phyloP scores from a whole-genome alignment of 2,888 invertebrate species.

The Mycogona germanica region DNA sequence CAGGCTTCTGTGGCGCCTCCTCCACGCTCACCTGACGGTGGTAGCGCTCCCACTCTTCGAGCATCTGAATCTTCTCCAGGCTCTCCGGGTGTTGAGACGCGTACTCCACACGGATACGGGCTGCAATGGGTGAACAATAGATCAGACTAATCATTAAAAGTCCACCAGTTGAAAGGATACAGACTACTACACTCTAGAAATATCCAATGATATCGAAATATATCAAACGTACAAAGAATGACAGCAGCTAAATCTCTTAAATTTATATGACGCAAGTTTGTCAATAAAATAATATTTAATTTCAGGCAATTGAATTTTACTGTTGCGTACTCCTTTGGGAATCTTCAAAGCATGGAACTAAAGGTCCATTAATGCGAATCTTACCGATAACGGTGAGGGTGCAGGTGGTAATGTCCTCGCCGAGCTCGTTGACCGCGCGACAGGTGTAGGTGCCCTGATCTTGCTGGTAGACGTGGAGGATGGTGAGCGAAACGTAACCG shows the following conservation, averaged over 20 bases:
- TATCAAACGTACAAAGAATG: too few species aligned
- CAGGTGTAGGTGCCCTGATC: conserved; percentile 87
- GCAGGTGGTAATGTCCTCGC: conserved; percentile 58
- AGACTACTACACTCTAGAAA: too few species aligned
- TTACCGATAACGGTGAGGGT: conserved; percentile 9
- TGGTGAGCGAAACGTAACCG: conserved; percentile 90
- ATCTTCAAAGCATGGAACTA: not conserved
- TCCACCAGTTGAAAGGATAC: too few species aligned
- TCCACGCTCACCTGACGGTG: conserved; percentile 55
- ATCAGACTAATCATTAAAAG: too few species aligned
- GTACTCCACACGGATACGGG: conserved; percentile 70
- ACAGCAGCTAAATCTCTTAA: too few species aligned
- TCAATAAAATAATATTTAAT: too few species aligned
- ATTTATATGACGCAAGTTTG: too few species aligned
- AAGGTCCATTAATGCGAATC: not conserved
- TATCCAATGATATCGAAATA: too few species aligned
- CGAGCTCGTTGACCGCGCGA: conserved; percentile 72
- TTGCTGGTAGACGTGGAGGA: conserved; percentile 68
- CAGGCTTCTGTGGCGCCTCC: conserved; percentile 67
- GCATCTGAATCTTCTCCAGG: conserved; percentile 74
- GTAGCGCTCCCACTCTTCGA: conserved; percentile 65
- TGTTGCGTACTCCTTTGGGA: too few species aligned
- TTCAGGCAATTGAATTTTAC: too few species aligned
- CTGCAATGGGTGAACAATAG: too few species aligned
- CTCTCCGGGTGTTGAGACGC: conserved; percentile 83